Base-by-base conservation (phyloP, 2,797 vertebrate species). In the Gymnocypris eckloni region DNA sequence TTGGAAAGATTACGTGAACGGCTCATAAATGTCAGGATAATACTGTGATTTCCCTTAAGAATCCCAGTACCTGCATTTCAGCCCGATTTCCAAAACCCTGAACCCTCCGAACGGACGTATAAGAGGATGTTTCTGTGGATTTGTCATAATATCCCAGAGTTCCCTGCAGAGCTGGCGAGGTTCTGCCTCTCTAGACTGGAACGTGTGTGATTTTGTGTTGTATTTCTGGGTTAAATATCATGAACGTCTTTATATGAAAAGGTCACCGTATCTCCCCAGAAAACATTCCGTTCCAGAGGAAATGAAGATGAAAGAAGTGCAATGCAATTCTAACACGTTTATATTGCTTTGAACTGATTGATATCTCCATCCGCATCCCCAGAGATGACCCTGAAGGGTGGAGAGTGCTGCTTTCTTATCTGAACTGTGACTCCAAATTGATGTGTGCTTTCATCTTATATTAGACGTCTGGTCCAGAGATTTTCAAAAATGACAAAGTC, bases 381-480 rank as follows among this genome's bases (percentile, higher is more conserved):
- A 5, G 80, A 76, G 85, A 86, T 76, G 71, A 79, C 25, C 43
- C 83, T 48, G 86, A 81, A 61, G 81, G 81, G 71, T 79, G 73
- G 67, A 70, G 85, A 87, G 83, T 77, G 81, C 20, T 82, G 66
- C 48, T 54, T 86, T 87, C 87, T 79, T 79, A 82, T 87, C 83
- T 75, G 33, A 54, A 50, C 25, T 66, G 20, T 54, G 71, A 67
- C 86, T 86, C 52, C 45, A 84, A 86, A 86, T 86, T 69, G 84
- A 81, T 87, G 82, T 88, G 77, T 78, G 82, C 83, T 85, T 87
- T 88, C 80, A 87, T 88, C 82, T 87, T 52, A 18, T 73, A 88
- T 88, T 87, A 88, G 83, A 88, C 43, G 84, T 79, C 82, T 78
- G 16, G 50, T 41, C 41, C 54, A 64, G 70, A 85, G 85, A 87